A percentile compares a stretch with the other conserved stretches of the same genome.
Conservation (phyloP, 2,797 vertebrate genomes). For the Acipenser ruthenus region DNA sequence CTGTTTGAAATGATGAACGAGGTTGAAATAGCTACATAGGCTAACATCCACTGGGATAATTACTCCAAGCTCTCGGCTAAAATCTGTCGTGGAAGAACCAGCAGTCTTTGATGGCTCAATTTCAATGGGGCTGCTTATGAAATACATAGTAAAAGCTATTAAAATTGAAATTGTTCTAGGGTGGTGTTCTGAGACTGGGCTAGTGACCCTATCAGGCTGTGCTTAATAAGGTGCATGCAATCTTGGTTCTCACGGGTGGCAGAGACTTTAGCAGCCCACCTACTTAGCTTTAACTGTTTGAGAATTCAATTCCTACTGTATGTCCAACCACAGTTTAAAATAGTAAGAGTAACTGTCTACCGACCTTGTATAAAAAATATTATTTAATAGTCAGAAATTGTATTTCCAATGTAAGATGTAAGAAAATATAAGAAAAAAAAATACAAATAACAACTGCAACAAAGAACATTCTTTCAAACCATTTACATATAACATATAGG, state of each 20-base stretch:
- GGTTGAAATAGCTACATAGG: constrained; percentile 88
- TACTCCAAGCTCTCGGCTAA: constrained; percentile 91
- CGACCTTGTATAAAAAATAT: too few relatives aligned
- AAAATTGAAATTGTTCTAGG: constrained; percentile 99
- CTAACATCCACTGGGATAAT: constrained; percentile 94
- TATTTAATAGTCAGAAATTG: too few relatives aligned
- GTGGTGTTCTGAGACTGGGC: constrained; percentile 70
- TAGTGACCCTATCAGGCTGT: constrained; percentile 80
- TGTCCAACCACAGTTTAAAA: too few relatives aligned
- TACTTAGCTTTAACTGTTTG: not conserved
- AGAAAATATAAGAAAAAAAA: too few relatives aligned
- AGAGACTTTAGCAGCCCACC: constrained; percentile 23
- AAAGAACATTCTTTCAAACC: too few relatives aligned
- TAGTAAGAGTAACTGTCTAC: too few relatives aligned
- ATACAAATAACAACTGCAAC: too few relatives aligned
- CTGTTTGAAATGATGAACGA: constrained; percentile 89
- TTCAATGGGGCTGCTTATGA: constrained; percentile 85
- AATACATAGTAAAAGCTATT: constrained; percentile 99
- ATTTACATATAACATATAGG: too few relatives aligned
- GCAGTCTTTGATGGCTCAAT: constrained; percentile 97
- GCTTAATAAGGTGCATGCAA: constrained; percentile 78
- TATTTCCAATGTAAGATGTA: too few relatives aligned
- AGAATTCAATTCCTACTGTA: not conserved
- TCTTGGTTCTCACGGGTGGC: constrained; percentile 61
- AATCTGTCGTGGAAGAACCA: constrained; percentile 77